Evolutionary conservation across 2,888 invertebrate species (phyloP).

Genomic region (Tetragonisca angustula): DNA sequence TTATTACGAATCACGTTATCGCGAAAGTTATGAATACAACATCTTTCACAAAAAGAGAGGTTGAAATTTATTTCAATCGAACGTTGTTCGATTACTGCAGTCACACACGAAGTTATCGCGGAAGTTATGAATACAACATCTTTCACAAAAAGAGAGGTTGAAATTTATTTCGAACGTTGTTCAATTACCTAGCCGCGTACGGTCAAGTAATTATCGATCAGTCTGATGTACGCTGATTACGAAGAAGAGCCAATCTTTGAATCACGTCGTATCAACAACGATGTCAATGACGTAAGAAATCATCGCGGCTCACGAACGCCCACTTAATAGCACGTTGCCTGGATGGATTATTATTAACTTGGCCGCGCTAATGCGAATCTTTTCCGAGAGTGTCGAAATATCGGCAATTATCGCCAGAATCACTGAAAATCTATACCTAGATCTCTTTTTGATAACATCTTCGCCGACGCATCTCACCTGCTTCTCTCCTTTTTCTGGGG

Average conservation of each 20-base stretch:
- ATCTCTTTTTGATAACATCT: conserved; percentile 67
- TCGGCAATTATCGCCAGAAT: conserved; percentile 38
- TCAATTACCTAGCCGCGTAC: conserved; percentile 10
- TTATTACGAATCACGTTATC: too few relatives aligned
- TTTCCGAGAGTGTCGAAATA: conserved; percentile 18
- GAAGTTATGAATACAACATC: neutral
- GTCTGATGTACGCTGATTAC: conserved; percentile 38
- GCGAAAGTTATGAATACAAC: neutral
- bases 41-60: neutral
- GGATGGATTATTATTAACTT: conserved; percentile 66
- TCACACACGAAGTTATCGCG: neutral
- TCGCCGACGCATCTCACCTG: conserved; percentile 56
- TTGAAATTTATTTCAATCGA: conserved; percentile 27
- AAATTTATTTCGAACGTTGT: conserved; percentile 22
- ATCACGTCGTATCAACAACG: neutral
- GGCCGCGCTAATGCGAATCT: conserved; percentile 66
- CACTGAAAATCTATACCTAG: conserved; percentile 63
- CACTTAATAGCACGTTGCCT: conserved; percentile 62
- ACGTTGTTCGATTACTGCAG: conserved; percentile 14
- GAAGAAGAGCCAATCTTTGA: neutral
- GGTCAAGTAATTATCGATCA: conserved; percentile 38
- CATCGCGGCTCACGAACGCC: conserved; percentile 32
- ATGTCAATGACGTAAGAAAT: conserved; percentile 17
- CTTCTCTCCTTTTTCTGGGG: conserved; percentile 34
- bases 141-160: neutral